phyloP scores from a whole-genome alignment of 2,113 vertebrate genomes.

The Acrocephalus kingi region DNA sequence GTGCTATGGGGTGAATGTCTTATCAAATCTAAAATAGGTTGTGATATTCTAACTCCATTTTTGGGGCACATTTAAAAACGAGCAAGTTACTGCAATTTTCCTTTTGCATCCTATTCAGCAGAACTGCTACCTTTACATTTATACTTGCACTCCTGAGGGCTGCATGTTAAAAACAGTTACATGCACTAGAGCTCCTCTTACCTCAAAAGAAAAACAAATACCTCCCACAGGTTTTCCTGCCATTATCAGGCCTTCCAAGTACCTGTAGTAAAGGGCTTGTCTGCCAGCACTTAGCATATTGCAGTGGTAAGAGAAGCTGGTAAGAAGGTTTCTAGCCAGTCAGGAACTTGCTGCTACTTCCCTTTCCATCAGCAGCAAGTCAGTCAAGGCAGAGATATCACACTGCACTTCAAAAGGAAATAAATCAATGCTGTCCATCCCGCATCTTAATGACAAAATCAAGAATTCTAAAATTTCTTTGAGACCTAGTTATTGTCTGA shows the following conservation, averaged over 20 bases:
- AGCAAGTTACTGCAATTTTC: background rate
- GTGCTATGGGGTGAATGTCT: background rate
- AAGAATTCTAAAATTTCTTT: background rate
- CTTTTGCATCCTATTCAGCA: background rate
- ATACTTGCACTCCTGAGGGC: background rate
- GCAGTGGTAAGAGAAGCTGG: background rate
- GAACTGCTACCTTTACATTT: background rate
- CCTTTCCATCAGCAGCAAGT: background rate
- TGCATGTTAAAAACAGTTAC: background rate
- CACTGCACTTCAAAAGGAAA: background rate
- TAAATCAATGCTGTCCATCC: background rate
- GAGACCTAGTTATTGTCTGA: background rate
- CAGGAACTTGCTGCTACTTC: background rate
- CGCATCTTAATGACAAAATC: background rate
- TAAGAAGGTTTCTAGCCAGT: background rate
- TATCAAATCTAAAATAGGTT: background rate
- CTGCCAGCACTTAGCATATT: background rate
- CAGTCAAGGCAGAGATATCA: background rate
- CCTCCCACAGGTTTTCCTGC: background rate
- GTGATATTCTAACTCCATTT: background rate
- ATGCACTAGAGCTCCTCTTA: background rate
- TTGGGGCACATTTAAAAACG: background rate
- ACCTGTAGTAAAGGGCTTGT: background rate
- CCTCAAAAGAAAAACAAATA: background rate
- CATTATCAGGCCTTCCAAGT: background rate